Base-by-base conservation (phyloP, 2,113 vertebrate species). In the Entosphenus tridentatus region DNA sequence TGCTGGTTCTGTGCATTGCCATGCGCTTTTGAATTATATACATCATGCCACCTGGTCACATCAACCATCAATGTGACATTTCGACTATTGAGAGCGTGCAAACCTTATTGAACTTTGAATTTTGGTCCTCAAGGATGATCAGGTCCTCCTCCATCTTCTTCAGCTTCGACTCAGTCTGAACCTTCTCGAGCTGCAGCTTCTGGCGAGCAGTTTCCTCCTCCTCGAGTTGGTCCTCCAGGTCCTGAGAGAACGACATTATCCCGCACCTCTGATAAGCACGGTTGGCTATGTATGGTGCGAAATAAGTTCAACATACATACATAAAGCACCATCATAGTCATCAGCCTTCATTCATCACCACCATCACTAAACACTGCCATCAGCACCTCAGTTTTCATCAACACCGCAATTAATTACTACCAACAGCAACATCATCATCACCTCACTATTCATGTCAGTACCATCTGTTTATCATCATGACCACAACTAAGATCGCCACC, bases 101-200 rank as follows among this genome's bases (percentile, higher is more conserved):
- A 16, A 96, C 92, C 88, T 98, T 98, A 57, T 68, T 74, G 11
- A 96, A 71, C 72, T 98, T 98, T 78, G 78, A 80, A 80, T 92
- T 91, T 72, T 96, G 93, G 76, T 98, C 92, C 18, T 96, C 93
- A 72, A 95, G 72, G 72, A 96, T 78, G 74, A 96, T 84, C 69
- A 96, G 81, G 17, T 89, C 86, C 14, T 98, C 93, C 70, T 96
- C 89, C 12, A 90, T 73, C 74, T 95, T 95, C 82, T 98, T 98
- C 75, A 96, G 18, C 74, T 95, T 96, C 71, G 87, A 83, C 73
- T 98, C 93, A 1, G 83, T 73, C 57, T 89, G 95, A 73, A 96
- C 90, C 72, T 95, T 96, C 75, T 98, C 93, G 70, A 98, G 80
- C 77, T 96, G 93, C 17, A 98, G 79, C 75, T 93, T 98, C 79